Evolutionary conservation across 2,888 invertebrate genomes (phyloP), one percentile per base, ranked within the genome.

Genomic region (Phoenoteleia sp.): DNA sequence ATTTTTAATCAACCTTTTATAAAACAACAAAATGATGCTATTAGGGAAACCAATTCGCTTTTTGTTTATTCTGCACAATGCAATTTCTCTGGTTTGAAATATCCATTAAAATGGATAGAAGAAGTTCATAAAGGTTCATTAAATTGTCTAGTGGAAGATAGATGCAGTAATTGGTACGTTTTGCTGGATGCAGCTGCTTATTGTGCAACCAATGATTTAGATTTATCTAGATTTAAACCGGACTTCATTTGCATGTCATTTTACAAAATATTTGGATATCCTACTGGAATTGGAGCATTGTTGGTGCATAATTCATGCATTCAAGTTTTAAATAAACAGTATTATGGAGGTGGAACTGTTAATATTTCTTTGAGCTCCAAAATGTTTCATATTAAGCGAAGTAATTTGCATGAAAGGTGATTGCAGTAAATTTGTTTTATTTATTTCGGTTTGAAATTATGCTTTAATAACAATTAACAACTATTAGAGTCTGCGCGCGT

Each of bases 191-290:
- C 98, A 5, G 98, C 99, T 0, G 95, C 96, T 33, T 97, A 95
- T 94, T 97, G 96, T 0, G 95, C 97, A 4, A 97, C 98, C 15
- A 97, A 96, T 92, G 94, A 94, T 69, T 94, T 99, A 66, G 96
- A 99, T 94, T 94, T 99, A 74, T 94, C 95, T 0, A 89, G 91
- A 62, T 94, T 94, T 79, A 95, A 96, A 86, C 98, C 99, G 3
- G 99, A 99, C 94, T 99, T 99, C 95, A 96, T 99, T 0, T 96
- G 96, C 74, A 77, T 99, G 17, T 99, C 99, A 0, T 99, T 99
- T 94, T 99, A 99, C 94, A 99, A 99, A 95, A 97, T 99, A 91
- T 99, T 99, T 94, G 97, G 97, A 19, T 99, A 97, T 93, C 99
- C 99, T 0, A 99, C 99, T 64, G 99, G 99, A 2, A 94, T 99